Percentiles rank a stretch among this genome's conserved stretches.
phyloP scores from a whole-genome alignment of 2,113 vertebrate species.

The Zosterops lateralis region DNA sequence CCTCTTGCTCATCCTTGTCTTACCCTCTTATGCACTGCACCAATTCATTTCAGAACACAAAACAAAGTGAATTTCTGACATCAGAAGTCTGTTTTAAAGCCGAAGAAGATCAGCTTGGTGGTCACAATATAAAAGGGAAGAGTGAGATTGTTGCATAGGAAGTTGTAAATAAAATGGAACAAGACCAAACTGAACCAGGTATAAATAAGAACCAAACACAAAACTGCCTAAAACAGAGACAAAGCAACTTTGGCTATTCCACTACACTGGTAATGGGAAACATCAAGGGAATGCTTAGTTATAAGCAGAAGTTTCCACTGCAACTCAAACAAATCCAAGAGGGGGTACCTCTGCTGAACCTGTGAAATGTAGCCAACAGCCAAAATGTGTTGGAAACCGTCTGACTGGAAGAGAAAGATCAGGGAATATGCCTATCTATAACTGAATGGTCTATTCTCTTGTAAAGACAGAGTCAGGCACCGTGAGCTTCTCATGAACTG shows the following conservation, averaged over 20 bases:
- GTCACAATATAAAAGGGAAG: background rate
- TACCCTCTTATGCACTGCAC: background rate
- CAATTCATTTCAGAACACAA: background rate
- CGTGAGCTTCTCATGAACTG: background rate
- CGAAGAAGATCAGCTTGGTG: background rate
- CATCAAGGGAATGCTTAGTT: background rate
- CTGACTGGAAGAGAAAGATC: background rate
- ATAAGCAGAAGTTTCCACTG: background rate
- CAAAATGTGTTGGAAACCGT: fast-evolving
- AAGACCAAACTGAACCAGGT: fast-evolving
- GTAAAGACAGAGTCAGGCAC: background rate
- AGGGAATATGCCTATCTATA: fast-evolving
- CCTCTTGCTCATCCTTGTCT: background rate
- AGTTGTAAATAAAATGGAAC: background rate
- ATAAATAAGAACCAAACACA: background rate
- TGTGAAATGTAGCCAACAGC: background rate
- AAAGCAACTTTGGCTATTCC: background rate
- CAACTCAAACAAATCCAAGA: background rate
- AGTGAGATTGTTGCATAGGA: background rate
- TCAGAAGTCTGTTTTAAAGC: background rate
- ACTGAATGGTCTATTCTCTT: background rate
- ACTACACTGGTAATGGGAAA: background rate
- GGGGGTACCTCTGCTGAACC: fast-evolving
- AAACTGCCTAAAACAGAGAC: background rate
- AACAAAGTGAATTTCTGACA: background rate